phyloP scores from a whole-genome alignment of 2,888 invertebrate species.

The Mermis nigrescens region DNA sequence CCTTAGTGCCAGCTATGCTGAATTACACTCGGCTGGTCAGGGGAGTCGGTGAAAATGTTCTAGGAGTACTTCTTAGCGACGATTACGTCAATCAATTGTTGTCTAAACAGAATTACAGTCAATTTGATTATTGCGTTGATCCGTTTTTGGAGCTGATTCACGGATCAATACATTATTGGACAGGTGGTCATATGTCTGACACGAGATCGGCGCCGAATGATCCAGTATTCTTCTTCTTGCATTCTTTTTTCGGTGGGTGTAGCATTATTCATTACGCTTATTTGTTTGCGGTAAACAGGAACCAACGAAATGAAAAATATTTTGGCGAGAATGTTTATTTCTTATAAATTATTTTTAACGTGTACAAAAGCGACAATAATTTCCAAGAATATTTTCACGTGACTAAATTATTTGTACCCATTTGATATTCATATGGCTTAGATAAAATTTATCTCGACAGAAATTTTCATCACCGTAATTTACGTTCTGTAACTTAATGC shows the following conservation, averaged over 20 bases:
- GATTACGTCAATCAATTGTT: not conserved
- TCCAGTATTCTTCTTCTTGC: slow-evolving; percentile 28
- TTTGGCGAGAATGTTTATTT: too few relatives aligned
- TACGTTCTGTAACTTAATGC: too few relatives aligned
- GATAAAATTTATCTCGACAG: too few relatives aligned
- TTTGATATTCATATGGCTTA: too few relatives aligned
- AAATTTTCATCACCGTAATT: too few relatives aligned
- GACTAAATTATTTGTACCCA: too few relatives aligned
- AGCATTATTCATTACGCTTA: not conserved
- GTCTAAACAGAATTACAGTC: not conserved
- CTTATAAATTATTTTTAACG: too few relatives aligned
- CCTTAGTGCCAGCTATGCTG: not conserved
- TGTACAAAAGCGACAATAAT: too few relatives aligned
- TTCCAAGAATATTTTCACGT: too few relatives aligned
- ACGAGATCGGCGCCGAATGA: slow-evolving; percentile 31
- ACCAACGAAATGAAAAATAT: too few relatives aligned
- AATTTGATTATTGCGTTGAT: slow-evolving; percentile 15
- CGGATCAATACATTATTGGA: slow-evolving; percentile 27
- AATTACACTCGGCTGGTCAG: not conserved
- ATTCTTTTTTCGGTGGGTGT: not conserved
- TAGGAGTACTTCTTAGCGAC: not conserved
- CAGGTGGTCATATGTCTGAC: slow-evolving; percentile 31
- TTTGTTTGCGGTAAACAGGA: too few relatives aligned
- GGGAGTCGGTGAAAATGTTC: not conserved
- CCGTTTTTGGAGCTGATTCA: slow-evolving; percentile 22